Conservation (phyloP, 1,140 invertebrate species). For the Scaptomyza pallida region DNA sequence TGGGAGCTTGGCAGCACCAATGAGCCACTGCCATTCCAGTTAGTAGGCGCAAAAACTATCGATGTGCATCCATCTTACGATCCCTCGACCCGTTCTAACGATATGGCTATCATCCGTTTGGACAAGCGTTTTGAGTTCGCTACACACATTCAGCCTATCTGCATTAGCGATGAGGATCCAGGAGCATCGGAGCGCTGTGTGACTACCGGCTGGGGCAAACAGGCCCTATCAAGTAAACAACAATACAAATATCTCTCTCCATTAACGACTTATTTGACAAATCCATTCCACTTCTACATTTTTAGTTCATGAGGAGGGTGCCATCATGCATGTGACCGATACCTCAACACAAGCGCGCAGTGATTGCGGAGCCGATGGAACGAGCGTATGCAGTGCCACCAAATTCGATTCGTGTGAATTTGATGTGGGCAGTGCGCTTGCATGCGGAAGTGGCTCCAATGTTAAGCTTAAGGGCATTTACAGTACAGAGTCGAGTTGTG, state of each 20-base stretch:
- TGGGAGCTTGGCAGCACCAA: conserved; percentile 93
- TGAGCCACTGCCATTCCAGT: conserved; percentile 91
- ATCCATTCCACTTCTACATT: not conserved
- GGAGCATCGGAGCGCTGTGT: conserved; percentile 87
- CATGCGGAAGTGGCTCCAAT: conserved; percentile 88
- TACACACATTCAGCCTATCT: conserved; percentile 90
- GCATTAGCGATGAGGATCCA: conserved; percentile 86
- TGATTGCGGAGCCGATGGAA: conserved; percentile 65
- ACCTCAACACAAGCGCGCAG: conserved; percentile 85
- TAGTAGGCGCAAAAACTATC: conserved; percentile 88
- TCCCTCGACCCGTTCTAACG: conserved; percentile 87
- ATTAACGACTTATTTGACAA: not conserved
- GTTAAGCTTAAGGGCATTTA: conserved; percentile 90
- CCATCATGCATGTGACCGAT: conserved; percentile 90
- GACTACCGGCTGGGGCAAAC: conserved; percentile 92
- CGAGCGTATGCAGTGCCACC: conserved; percentile 84
- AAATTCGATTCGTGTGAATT: conserved; percentile 87
- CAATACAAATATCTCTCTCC: not conserved
- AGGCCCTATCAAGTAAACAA: conserved; percentile 89
- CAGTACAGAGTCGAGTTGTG: conserved; percentile 88
- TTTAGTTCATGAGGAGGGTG: conserved; percentile 87
- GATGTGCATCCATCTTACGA: conserved; percentile 90
- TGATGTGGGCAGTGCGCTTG: conserved; percentile 91
- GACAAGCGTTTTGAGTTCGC: conserved; percentile 87
- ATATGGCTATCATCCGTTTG: conserved; percentile 89